Evolutionary conservation across 2,113 vertebrate species (phyloP).

Genomic region (Phalacrocorax pelagicus): DNA sequence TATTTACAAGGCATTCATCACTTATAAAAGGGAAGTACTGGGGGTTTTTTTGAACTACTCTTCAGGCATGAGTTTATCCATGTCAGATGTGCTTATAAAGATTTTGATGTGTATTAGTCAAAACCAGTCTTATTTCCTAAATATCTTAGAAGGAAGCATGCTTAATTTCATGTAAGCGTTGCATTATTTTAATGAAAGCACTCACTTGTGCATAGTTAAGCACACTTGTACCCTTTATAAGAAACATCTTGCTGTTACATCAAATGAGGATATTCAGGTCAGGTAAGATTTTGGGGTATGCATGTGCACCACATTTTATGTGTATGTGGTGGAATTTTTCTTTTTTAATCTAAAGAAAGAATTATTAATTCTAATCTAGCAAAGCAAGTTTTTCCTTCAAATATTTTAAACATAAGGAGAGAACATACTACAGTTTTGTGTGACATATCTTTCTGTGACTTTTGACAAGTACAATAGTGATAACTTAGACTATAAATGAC

Average conservation of each 20-base stretch:
- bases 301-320: not conserved
- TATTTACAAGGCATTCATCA: not conserved
- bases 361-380: not conserved
- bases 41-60: not conserved
- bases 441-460: not conserved
- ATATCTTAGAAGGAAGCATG: not conserved
- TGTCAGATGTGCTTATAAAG: not conserved
- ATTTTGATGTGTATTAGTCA: not conserved
- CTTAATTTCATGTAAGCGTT: not conserved
- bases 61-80: not conserved
- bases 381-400: not conserved
- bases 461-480: not conserved
- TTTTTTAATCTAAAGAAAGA: not conserved
- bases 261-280: not conserved
- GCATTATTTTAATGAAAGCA: not conserved
- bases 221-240: not conserved
- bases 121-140: not conserved
- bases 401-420: not conserved
- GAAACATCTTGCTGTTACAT: not conserved
- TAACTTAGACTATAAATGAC: not conserved
- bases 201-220: not conserved
- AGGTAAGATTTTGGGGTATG: not conserved
- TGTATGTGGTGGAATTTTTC: not conserved
- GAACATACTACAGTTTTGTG: not conserved
- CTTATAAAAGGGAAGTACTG: not conserved